Base-by-base conservation (phyloP, 2,888 invertebrate species). In the Drosophila anomalata region DNA sequence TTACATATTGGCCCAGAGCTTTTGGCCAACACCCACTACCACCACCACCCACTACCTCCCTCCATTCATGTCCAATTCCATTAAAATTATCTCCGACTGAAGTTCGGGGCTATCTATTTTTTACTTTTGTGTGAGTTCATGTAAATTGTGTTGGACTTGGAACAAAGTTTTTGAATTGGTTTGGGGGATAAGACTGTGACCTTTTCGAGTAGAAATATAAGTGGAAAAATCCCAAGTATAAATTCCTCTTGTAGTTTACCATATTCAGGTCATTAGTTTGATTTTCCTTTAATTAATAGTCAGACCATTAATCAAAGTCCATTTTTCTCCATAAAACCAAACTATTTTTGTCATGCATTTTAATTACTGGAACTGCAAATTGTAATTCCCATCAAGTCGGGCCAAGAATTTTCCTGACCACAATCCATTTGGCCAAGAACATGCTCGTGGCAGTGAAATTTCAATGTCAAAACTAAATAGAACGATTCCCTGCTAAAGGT, bases 1-100 rank as follows among this genome's bases (percentile, higher is more conserved):
- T 80, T 75, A 54, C 58, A 62, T 76, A 68, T 50, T 47, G 62
- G 41, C 36, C 36, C 51, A n/a, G 26, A 46, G 36, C 50, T 55
- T 44, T 62, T 24, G 31, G 6, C 33, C 9, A 14, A 22, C 48
- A 33, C 8, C 36, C 48, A 26, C 6, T 36, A 14, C 24, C 39
- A 14, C 14, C 14, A 14, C 14, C 14, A 14, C 14, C 14, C 14
- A 14, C 6, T 17, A 17, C 6, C 31, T 17, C 2, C 29, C 31
- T 3, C 7, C 44, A 29, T 33, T 51, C 29, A 36, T 14, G n/a
- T 51, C 17, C 41, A 26, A 52, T 70, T 68, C 55, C 70, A 56
- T 69, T 69, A 52, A 60, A 55, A 70, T 56, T 70, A 60, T 57
- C 39, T 52, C 41, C 46, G 26, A 14, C 54, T n/a, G n/a, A 51